phyloP scores from a whole-genome alignment of 2,797 vertebrate genomes.

The Corythornis leucogaster region DNA sequence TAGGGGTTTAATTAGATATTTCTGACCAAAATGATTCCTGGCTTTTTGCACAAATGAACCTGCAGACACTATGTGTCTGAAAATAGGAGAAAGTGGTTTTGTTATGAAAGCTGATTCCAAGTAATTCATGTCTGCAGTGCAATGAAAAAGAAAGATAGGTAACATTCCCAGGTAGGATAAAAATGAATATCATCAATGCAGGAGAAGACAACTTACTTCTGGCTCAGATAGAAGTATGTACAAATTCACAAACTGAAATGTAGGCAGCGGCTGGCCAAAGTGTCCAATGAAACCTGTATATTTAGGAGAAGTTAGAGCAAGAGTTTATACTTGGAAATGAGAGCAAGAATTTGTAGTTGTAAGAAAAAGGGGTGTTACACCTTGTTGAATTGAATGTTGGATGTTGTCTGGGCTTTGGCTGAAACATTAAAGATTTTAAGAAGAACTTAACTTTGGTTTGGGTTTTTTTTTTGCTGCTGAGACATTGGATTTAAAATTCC shows the following conservation, averaged over 20 bases:
- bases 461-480: background rate
- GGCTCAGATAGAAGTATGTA: background rate
- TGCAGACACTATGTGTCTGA: background rate
- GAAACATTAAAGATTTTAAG: background rate
- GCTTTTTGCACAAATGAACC: background rate
- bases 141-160: background rate
- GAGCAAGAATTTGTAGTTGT: background rate
- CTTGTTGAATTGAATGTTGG: background rate
- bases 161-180: background rate
- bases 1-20: background rate
- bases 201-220: background rate
- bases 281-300: background rate
- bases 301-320: background rate
- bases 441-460: background rate
- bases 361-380: background rate
- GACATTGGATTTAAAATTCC: background rate
- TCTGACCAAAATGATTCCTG: background rate
- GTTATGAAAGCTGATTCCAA: background rate
- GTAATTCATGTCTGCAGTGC: background rate
- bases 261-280: background rate
- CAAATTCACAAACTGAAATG: background rate
- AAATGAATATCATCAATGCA: fast-evolving
- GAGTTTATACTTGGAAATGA: background rate
- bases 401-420: background rate
- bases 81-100: background rate